Conservation (phyloP, 2,797 vertebrate genomes). For the Sebastes variabilis region DNA sequence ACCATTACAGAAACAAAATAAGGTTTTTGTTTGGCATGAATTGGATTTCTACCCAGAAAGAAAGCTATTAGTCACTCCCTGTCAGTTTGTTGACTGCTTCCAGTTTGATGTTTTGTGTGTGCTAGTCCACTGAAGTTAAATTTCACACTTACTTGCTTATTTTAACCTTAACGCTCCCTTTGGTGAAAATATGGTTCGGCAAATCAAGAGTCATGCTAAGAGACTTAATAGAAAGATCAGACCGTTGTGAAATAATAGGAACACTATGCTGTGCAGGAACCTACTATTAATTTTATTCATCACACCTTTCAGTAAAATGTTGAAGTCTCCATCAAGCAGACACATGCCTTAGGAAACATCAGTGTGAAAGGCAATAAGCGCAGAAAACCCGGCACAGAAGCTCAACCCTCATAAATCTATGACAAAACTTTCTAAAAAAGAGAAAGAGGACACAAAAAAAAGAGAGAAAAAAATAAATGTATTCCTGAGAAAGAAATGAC, state of each 20-base stretch:
- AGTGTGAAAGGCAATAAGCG: conserved; percentile 70
- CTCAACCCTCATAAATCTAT: conserved; percentile 83
- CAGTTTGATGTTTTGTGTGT: conserved; percentile 73
- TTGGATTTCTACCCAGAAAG: conserved; percentile 79
- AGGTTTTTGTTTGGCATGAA: conserved; percentile 85
- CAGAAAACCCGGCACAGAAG: conserved; percentile 67
- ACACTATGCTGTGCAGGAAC: conserved; percentile 35
- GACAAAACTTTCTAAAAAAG: conserved; percentile 80
- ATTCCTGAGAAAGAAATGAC: conserved; percentile 79
- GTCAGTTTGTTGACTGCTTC: conserved; percentile 78
- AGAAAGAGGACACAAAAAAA: conserved; percentile 69
- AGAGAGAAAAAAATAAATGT: conserved; percentile 58
- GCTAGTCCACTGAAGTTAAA: conserved; percentile 69
- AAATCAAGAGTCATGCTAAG: conserved; percentile 63
- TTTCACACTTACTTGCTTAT: conserved; percentile 66
- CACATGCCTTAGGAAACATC: conserved; percentile 65
- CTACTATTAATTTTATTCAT: conserved; percentile 66
- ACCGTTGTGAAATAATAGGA: conserved; percentile 42
- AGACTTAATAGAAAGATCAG: conserved; percentile 54
- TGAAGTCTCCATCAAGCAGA: conserved; percentile 70
- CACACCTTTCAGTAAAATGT: conserved; percentile 66
- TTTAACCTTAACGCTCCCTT: conserved; percentile 60
- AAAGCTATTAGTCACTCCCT: conserved; percentile 83
- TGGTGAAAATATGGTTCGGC: conserved; percentile 57
- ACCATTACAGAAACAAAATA: conserved; percentile 85